Evolutionary conservation across 2,888 invertebrate genomes (phyloP), one percentile per base, ranked within the genome.

Genomic region (Mycalesis mineus): DNA sequence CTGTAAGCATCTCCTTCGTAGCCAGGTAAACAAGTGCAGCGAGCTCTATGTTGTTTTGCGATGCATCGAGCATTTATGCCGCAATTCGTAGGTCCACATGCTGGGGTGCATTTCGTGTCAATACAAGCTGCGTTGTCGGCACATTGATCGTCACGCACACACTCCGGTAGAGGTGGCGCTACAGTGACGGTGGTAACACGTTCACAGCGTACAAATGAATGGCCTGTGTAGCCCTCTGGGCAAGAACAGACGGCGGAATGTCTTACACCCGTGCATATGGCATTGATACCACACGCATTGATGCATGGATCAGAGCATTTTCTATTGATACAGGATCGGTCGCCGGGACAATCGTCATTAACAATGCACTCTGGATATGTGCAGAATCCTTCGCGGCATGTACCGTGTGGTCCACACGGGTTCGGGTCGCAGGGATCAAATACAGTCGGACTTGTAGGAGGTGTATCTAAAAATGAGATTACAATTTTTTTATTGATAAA

Each of bases 241-340:
- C 97, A 97, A 0, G 94, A 93, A 74, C 97, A 97, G 11, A 95
- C 90, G 0, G 96, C 94, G 62, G 94, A 93, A 77, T 97, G 96
- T 65, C 90, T 77, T 4, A 90, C 77, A 15, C 84, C 94, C 65
- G 94, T 94, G 71, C 97, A 97, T 33, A 97, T 90, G 1, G 97
- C 95, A 76, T 97, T 96, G 1, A 95, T 75, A 39, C 97, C 97
- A 71, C 97, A 97, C 17, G 95, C 93, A 67, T 93, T 94, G 22
- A 93, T 90, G 74, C 96, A 96, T 42, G 97, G 96, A 81, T 97
- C 95, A 61, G 92, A 88, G 73, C 97, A 97, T 81, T 95, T 95
- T 71, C 95, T 95, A 58, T 93, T 93, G 69, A 94, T 94, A 74
- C 97, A 97, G 0, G 95, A 93, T 62, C 94, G 93, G 71, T 96